Evolutionary conservation across 2,113 vertebrate species (phyloP), one percentile per base, ranked within the genome.

Genomic region (Prionailurus viverrinus): DNA sequence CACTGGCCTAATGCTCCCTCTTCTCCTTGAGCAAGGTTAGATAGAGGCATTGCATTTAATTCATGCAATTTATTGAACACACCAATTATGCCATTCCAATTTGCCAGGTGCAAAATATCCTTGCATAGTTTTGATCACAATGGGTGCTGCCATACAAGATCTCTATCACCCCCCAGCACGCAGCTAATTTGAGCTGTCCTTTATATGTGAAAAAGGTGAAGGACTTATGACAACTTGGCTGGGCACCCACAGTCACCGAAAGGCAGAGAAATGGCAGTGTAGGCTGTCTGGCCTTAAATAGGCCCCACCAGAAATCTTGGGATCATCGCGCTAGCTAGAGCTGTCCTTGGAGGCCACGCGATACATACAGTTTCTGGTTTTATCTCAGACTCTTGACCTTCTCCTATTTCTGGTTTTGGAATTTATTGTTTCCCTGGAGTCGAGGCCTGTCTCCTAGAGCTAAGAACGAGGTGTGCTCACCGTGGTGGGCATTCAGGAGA

Each of bases 11-110:
- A 94, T 39, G 29, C 80, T 81, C 27, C 39, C 66, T 86, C 7
- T 19, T 81, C 36, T 97, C 89, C 90, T 93, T 91, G 65, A 82
- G 3, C 51, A 94, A 97, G 76, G 53, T 65, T 79, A 89, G 31
- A 55, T 58, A 48, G 90, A 95, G 41, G 29, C 45, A 33, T 4
- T 19, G 76, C 65, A 63, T 71, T 25, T 41, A 65, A 65, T 95
- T 96, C 80, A 45, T 61, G 7, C 39, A 66, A 53, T 58, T 36
- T 63, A 84, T 18, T 53, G 36, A 85, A 71, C 27, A 45, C 45
- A 91, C 19, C 73, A 45, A 33, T 63, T 27, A 78, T 27, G 21
- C 61, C 4, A 82, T 69, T 5, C 36, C 7, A 27, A 7, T 18
- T 81, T 82, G 7, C 58, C 69, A 45, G 23, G 15, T 71, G 29